A percentile compares a stretch with the other conserved stretches of the same genome.
phyloP scores from a whole-genome alignment of 2,888 invertebrate species.

The Ernsta delagoae region DNA sequence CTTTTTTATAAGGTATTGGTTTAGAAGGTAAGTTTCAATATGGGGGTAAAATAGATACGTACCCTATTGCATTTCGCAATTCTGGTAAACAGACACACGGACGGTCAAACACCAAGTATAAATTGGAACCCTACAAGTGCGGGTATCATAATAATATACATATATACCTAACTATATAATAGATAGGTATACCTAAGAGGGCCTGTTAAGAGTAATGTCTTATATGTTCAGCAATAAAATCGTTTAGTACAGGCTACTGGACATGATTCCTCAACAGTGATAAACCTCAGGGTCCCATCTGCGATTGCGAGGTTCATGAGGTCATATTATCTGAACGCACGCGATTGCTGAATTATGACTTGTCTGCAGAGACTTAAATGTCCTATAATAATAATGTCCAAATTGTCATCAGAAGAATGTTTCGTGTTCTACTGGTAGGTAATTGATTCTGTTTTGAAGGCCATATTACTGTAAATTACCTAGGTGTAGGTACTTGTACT shows the following conservation, averaged over 20 bases:
- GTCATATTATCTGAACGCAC: conserved; percentile 46
- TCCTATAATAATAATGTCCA: conserved; percentile 6
- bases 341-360: conserved; percentile 54
- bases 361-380: conserved; percentile 37
- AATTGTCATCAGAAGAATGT: conserved; percentile 3
- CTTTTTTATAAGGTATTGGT: too few relatives aligned
- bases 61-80: too few relatives aligned
- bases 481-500: too few relatives aligned
- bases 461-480: background rate
- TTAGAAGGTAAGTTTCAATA: too few relatives aligned
- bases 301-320: conserved; percentile 11
- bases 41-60: too few relatives aligned
- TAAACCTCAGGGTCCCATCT: conserved; percentile 9
- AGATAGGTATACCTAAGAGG: too few relatives aligned
- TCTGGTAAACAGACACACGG: too few relatives aligned
- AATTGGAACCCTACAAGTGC: too few relatives aligned
- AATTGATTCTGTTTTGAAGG: conserved; percentile 10
- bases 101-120: too few relatives aligned
- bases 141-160: too few relatives aligned
- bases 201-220: too few relatives aligned
- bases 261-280: background rate
- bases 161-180: too few relatives aligned
- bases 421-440: background rate
- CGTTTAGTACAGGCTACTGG: background rate
- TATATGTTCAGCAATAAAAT: background rate